Conservation (phyloP, 2,888 invertebrate species). For the Aphidius colemani region DNA sequence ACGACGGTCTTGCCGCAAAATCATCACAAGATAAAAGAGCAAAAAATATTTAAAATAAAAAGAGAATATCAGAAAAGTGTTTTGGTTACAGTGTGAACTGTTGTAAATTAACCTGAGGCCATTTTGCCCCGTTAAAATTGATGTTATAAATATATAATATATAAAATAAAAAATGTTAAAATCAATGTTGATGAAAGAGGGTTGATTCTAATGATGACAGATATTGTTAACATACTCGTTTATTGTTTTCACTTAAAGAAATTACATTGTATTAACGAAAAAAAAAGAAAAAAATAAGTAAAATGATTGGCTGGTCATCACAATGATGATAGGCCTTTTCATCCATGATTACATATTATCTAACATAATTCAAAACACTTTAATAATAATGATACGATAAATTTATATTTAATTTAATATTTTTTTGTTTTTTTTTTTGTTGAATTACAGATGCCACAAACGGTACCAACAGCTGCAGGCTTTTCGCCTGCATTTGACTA, state of each 20-base stretch:
- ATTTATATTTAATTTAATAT: slow-evolving; percentile 10
- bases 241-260: slow-evolving; percentile 16
- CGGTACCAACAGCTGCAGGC: slow-evolving; percentile 74
- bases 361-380: background rate
- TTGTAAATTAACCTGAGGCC: slow-evolving; percentile 9
- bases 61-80: slow-evolving; percentile 16
- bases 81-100: slow-evolving; percentile 20
- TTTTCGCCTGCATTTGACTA: slow-evolving; percentile 75
- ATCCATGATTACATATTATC: background rate
- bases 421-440: slow-evolving; percentile 17
- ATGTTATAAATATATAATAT: slow-evolving; percentile 13
- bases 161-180: background rate
- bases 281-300: background rate
- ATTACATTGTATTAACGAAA: background rate
- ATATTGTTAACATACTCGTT: slow-evolving; percentile 29
- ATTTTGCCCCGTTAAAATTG: slow-evolving; percentile 12
- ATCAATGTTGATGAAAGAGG: slow-evolving; percentile 10
- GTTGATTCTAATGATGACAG: slow-evolving; percentile 31
- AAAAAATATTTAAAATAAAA: background rate
- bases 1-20: too few species aligned
- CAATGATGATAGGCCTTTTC: background rate
- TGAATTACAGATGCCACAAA: slow-evolving; percentile 78
- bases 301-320: background rate
- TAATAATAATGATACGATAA: background rate
- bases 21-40: too few species aligned